Evolutionary conservation across 53 echinoderm and acorn worm species (phyloP).

Genomic region (Patiria pectinifera): DNA sequence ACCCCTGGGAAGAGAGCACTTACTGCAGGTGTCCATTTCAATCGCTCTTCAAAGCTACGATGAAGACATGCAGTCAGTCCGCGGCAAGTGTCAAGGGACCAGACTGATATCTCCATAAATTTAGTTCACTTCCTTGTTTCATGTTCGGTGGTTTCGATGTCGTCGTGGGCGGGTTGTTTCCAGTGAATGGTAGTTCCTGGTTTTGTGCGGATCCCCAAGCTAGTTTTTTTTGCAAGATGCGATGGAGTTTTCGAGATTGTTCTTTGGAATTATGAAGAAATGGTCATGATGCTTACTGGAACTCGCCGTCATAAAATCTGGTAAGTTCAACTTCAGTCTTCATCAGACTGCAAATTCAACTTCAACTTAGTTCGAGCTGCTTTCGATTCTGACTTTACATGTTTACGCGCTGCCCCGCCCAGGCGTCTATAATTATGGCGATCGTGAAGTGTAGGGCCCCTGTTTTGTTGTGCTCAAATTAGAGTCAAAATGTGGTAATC

Average conservation of each 20-base stretch:
- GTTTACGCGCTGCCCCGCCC: too few relatives aligned
- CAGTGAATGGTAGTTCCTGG: too few relatives aligned
- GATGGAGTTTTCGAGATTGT: neutral
- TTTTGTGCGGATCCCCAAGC: neutral
- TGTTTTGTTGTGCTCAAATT: too few relatives aligned
- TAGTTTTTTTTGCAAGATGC: neutral
- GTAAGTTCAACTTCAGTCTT: neutral
- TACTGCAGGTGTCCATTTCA: neutral
- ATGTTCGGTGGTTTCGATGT: neutral
- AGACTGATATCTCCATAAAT: neutral
- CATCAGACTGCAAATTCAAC: too few relatives aligned
- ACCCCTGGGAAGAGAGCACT: neutral
- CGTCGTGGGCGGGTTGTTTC: too few relatives aligned
- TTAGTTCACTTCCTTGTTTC: neutral
- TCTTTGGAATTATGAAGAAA: neutral
- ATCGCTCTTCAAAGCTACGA: too few relatives aligned
- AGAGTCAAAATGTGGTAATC: too few relatives aligned
- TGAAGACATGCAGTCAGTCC: too few relatives aligned
- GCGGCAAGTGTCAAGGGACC: neutral
- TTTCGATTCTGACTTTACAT: too few relatives aligned
- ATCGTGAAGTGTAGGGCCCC: too few relatives aligned
- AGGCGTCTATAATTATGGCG: too few relatives aligned
- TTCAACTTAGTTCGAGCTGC: too few relatives aligned
- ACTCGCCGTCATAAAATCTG: neutral
- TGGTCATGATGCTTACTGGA: neutral